Evolutionary conservation across 2,888 invertebrate species (phyloP), one percentile per base, ranked within the genome.

Genomic region (Trimorus sp.): DNA sequence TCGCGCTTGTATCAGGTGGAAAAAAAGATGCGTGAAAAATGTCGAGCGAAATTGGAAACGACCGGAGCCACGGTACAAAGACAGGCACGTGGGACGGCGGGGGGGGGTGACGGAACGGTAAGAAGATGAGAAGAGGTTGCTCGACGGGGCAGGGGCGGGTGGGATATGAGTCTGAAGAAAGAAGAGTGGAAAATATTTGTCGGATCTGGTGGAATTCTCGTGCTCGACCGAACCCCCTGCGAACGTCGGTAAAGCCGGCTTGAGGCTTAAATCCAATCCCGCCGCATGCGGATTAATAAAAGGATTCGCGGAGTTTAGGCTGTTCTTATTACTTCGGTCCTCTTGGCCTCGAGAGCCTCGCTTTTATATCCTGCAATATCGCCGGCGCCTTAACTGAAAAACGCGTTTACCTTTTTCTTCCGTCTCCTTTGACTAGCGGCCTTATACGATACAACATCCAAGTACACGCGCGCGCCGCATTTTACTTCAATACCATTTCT

Each of bases 241-340:
- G 79, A 83, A 82, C 59, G 70, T 66, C 42, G 74, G 71, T 49
- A 70, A 73, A 73, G 81, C 82, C 70, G 82, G 73, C 78, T 79
- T 60, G 82, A 86, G 86, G 87, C 89, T 88, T 87, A 89, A 90
- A 90, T 90, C 90, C 90, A 90, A 90, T 90, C 89, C 89, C 85
- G 88, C 87, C 87, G 89, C 86, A 84, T 83, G 88, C 87, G 88
- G 90, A 90, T 91, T 90, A 90, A 90, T 90, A 89, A 91, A 90
- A 91, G 90, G 89, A 91, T 90, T 90, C 90, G 85, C 87, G 87
- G 87, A 91, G 89, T 89, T 90, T 90, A 89, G 89, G 89, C 86
- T 89, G 89, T 87, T 88, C 86, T 89, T 90, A 89, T 90, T 89
- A 90, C 89, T 90, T 87, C 84, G 85, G 86, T 86, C 86, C 87